Percentiles rank a stretch among this genome's conserved stretches.
These are phyloP conservation scores for Melinopterus prodromus DNA, from an alignment of 2,888 invertebrate genomes.

Conservation along the genomic window DNA sequence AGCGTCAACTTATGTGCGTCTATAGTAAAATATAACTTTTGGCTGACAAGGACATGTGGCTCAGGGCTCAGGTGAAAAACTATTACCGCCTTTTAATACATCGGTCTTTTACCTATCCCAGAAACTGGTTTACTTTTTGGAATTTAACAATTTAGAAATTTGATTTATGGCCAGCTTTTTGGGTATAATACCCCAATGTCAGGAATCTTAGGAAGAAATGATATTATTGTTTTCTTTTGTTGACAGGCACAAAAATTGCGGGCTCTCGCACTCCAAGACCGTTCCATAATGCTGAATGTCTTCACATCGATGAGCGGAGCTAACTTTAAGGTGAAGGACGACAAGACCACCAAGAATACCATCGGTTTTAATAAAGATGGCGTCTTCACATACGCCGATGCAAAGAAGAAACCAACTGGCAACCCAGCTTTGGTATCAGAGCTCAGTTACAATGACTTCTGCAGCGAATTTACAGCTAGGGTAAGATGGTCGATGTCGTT, in stretches of 20 bases:
- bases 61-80: too few relatives aligned
- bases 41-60: too few relatives aligned
- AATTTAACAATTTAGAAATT: too few relatives aligned
- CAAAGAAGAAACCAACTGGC: constrained; percentile 68
- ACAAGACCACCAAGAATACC: constrained; percentile 66
- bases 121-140: too few relatives aligned
- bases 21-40: too few relatives aligned
- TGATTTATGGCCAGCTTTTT: too few relatives aligned
- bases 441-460: constrained; percentile 68
- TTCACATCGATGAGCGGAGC: constrained; percentile 65
- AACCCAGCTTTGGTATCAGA: constrained; percentile 65
- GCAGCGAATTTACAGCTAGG: constrained; percentile 71
- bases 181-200: too few relatives aligned
- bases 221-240: background rate
- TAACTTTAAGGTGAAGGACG: constrained; percentile 63
- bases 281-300: constrained; percentile 69
- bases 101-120: too few relatives aligned
- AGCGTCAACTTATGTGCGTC: too few relatives aligned
- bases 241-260: constrained; percentile 33
- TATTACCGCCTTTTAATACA: too few relatives aligned
- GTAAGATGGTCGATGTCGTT: constrained; percentile 57
- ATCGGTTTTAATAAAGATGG: constrained; percentile 69
- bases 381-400: constrained; percentile 72
- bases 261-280: constrained; percentile 61
- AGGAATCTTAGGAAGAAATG: background rate